These are phyloP conservation scores for Cephus nigrinus DNA, from an alignment of 2,888 invertebrate genomes.

Conservation along the genomic window DNA sequence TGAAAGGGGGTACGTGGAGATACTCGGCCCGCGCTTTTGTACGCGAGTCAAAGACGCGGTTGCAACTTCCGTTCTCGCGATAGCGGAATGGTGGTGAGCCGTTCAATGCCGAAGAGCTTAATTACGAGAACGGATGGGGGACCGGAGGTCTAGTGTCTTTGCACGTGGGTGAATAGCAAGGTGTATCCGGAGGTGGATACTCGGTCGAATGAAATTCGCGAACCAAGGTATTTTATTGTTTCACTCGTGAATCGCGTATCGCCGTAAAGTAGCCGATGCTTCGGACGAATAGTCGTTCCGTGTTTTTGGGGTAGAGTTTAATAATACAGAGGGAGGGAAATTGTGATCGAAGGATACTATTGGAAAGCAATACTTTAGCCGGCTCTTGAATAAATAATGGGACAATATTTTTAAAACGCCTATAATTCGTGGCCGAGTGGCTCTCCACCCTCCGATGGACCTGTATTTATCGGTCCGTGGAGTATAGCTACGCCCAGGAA, in stretches of 20 bases:
- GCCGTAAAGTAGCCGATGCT: too few species aligned
- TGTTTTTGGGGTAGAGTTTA: constrained; percentile 37
- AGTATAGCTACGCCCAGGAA: constrained; percentile 59
- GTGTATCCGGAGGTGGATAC: too few species aligned
- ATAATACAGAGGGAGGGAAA: constrained; percentile 61
- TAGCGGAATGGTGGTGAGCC: too few species aligned
- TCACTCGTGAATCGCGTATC: too few species aligned
- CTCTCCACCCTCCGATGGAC: constrained; percentile 51
- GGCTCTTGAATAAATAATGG: constrained; percentile 62
- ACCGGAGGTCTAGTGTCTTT: too few species aligned
- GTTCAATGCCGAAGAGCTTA: too few species aligned
- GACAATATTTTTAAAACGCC: constrained; percentile 67
- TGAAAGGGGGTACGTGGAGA: neutral
- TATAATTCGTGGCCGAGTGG: constrained; percentile 60
- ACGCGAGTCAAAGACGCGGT: too few species aligned
- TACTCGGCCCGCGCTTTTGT: constrained; percentile 6
- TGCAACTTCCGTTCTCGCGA: too few species aligned
- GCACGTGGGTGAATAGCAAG: too few species aligned
- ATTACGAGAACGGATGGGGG: too few species aligned
- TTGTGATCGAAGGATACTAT: constrained; percentile 63
- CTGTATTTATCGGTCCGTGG: constrained; percentile 65
- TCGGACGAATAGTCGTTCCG: too few species aligned
- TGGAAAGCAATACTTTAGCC: constrained; percentile 65
- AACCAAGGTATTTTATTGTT: too few species aligned
- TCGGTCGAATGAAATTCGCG: neutral